Evolutionary conservation across 1,140 invertebrate species (phyloP), one percentile per base, ranked within the genome.

Genomic region (Telenomus remus): DNA sequence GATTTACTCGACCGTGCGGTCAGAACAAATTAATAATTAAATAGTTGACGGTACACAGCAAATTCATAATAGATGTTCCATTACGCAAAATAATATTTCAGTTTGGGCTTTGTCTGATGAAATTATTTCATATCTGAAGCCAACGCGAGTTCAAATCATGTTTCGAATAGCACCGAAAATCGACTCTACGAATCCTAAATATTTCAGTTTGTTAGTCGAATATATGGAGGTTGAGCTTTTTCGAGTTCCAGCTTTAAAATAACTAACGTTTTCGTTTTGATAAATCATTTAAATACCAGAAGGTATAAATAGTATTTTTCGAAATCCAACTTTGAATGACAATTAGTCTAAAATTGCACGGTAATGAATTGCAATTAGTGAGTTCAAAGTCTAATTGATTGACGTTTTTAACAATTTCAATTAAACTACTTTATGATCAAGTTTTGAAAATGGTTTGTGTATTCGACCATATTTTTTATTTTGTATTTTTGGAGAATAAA

Each of bases 81-180:
- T 27, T 27, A 27, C 49, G 34, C 27, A 13, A 13, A 48, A 61
- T 70, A 56, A 70, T 61, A 56, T 37, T 8, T 10, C 12, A 57
- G 12, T 54, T 15, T 50, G 11, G 39, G 42, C 55, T 54, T 37
- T 37, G 43, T 49, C 12, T 59, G 48, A 70, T 61, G 33, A 63
- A 70, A 70, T 61, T 70, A 61, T 47, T 33, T 56, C 43, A 61
- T 70, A 70, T 63, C 56, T 51, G 53, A 63, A 47, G 46, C 56
- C 56, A 57, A 54, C 37, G 48, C 56, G 16, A n/a, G 14, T n/a
- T 6, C 19, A 27, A 16, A 63, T 57, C 44, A 37, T 56, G 51
- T 61, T 70, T 60, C 60, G 50, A 69, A 33, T 34, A 44, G 56
- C 34, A 35, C 37, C 54, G 42, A 27, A 27, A 69, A 60, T 37